Percentiles rank a stretch among this genome's conserved stretches.
phyloP scores from a whole-genome alignment of 1,140 invertebrate species.

The Lasaia peninsularis region DNA sequence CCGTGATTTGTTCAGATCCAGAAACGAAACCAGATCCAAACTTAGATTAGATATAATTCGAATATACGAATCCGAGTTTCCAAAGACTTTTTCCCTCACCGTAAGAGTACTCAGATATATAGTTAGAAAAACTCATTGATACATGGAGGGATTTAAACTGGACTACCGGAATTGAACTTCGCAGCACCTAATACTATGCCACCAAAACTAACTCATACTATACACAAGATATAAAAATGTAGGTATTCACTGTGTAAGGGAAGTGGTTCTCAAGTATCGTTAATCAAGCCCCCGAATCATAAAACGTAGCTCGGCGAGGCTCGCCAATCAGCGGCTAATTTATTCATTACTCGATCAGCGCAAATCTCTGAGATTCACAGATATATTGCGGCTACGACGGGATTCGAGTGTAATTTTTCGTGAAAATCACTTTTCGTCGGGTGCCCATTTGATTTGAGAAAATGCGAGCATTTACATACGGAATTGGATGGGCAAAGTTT shows the following conservation, averaged over 20 bases:
- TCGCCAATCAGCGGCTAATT: slow-evolving; percentile 5
- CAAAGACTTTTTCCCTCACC: no score
- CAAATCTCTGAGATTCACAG: slow-evolving; percentile 4
- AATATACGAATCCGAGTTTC: no score
- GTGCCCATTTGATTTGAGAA: slow-evolving; percentile 4
- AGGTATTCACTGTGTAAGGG: background rate
- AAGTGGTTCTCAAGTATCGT: background rate
- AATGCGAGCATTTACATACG: slow-evolving; percentile 7
- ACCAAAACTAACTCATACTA: no score
- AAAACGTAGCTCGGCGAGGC: background rate
- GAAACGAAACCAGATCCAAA: no score
- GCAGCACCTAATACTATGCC: no score
- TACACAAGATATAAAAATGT: no score
- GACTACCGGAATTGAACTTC: no score
- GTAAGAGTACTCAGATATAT: no score
- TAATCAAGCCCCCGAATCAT: background rate
- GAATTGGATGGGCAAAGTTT: background rate
- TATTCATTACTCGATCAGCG: slow-evolving; percentile 5
- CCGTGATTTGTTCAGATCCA: no score
- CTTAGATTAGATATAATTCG: no score
- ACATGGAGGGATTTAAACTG: no score
- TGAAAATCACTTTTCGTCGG: slow-evolving; percentile 7
- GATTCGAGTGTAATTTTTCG: slow-evolving; percentile 7
- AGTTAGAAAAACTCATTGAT: no score
- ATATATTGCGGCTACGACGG: slow-evolving; percentile 4